These are phyloP conservation scores for Fabriciana adippe DNA, from an alignment of 2,888 invertebrate genomes.

Conservation along the genomic window DNA sequence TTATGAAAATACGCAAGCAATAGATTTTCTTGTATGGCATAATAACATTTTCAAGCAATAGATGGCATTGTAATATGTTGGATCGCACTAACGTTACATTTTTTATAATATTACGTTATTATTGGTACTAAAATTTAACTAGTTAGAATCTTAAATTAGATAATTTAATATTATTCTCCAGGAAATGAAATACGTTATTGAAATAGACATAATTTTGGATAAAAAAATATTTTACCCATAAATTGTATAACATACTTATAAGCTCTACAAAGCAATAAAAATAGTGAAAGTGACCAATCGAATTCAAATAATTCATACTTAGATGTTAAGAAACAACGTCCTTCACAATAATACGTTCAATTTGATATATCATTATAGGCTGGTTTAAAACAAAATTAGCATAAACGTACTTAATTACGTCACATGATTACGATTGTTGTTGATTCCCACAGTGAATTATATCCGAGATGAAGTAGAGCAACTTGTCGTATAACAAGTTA, in stretches of 20 bases:
- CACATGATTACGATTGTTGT: slow-evolving; percentile 53
- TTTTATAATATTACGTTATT: too few species aligned
- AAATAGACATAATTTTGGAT: too few species aligned
- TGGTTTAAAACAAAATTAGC: slow-evolving; percentile 23
- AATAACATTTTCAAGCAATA: too few species aligned
- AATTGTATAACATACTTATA: not conserved
- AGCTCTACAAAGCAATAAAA: not conserved
- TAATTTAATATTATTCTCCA: too few species aligned
- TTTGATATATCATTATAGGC: slow-evolving; percentile 6
- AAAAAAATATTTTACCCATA: too few species aligned
- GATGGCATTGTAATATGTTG: too few species aligned
- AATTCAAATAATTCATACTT: slow-evolving; percentile 3
- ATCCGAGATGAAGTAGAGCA: slow-evolving; percentile 59
- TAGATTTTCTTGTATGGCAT: too few species aligned
- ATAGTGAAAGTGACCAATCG: slow-evolving; percentile 13
- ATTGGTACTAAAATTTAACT: too few species aligned
- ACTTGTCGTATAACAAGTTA: slow-evolving; percentile 52
- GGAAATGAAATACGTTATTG: too few species aligned
- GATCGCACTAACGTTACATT: too few species aligned
- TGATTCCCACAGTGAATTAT: slow-evolving; percentile 72
- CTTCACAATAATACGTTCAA: slow-evolving; percentile 19
- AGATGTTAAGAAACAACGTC: slow-evolving; percentile 11
- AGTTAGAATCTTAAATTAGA: too few species aligned
- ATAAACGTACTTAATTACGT: slow-evolving; percentile 47
- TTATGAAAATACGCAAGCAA: too few species aligned